A percentile compares a stretch with the other conserved stretches of the same genome.
Conservation (phyloP, 2,797 vertebrate species). For the Carduelis carduelis region DNA sequence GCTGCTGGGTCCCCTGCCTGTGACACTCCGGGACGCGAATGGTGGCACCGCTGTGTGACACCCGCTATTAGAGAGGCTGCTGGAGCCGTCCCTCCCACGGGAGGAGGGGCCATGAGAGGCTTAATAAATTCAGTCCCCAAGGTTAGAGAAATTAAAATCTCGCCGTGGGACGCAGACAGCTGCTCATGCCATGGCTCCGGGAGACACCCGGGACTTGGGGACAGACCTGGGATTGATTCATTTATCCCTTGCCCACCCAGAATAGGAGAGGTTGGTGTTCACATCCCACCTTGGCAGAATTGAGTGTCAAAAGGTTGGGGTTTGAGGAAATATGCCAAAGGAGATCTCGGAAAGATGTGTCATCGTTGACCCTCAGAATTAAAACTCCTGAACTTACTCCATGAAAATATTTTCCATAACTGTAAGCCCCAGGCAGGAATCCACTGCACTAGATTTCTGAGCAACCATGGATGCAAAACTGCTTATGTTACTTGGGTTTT, state of each 20-base stretch:
- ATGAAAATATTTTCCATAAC: not conserved
- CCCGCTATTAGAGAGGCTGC: not conserved
- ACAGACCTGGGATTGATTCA: not conserved
- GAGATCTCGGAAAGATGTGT: not conserved
- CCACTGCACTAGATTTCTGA: not conserved
- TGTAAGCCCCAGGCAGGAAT: not conserved
- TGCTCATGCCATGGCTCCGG: not conserved
- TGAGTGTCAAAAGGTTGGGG: not conserved
- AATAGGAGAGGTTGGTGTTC: not conserved
- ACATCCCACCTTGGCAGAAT: not conserved
- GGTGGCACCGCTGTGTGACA: slow-evolving; percentile 28
- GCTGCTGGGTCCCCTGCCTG: not conserved
- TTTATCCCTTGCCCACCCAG: not conserved
- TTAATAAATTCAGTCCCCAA: slow-evolving; percentile 9
- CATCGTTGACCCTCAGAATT: accelerated
- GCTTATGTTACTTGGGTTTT: not conserved
- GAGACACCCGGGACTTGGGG: accelerated
- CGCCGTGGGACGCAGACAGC: not conserved
- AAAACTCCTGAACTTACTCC: not conserved
- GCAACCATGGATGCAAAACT: not conserved
- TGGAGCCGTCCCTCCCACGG: slow-evolving; percentile 38
- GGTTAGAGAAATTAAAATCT: not conserved
- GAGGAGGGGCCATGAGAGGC: slow-evolving; percentile 26
- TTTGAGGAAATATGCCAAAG: not conserved
- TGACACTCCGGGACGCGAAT: slow-evolving; percentile 3